These are phyloP conservation scores for Lota lota DNA, from an alignment of 2,113 vertebrate genomes.

Conservation along the genomic window DNA sequence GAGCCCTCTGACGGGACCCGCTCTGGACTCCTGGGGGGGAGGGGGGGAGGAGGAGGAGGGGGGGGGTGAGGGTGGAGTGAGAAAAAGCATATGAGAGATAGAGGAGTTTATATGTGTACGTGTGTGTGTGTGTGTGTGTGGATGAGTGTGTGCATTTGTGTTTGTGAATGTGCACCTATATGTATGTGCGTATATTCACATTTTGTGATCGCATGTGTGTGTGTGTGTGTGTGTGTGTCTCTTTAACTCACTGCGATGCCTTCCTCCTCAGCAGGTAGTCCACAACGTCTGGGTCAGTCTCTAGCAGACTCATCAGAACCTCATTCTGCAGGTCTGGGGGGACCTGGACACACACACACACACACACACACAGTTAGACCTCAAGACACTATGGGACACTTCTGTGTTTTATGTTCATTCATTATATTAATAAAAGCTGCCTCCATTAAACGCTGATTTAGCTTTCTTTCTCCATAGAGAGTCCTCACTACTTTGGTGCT, in stretches of 20 bases:
- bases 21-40: slow-evolving; percentile 80
- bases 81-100: not conserved
- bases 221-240: slow-evolving; percentile 17
- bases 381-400: too few species aligned
- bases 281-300: slow-evolving; percentile 93
- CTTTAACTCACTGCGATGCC: slow-evolving; percentile 84
- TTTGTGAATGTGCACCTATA: too few species aligned
- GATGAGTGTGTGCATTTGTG: too few species aligned
- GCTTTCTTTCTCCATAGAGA: too few species aligned
- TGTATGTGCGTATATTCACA: too few species aligned
- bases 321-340: slow-evolving; percentile 93
- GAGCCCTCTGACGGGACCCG: slow-evolving; percentile 76
- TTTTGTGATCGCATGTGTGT: too few species aligned
- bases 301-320: slow-evolving; percentile 89
- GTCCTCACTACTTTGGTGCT: too few species aligned
- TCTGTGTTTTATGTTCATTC: too few species aligned
- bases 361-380: not conserved
- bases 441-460: too few species aligned
- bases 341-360: slow-evolving; percentile 70
- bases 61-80: not conserved
- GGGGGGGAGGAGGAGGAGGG: slow-evolving; percentile 5
- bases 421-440: too few species aligned
- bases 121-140: not conserved
- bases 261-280: slow-evolving; percentile 93
- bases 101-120: not conserved